These are phyloP conservation scores for Picathartes gymnocephalus DNA, from an alignment of 2,113 vertebrate genomes.

Conservation along the genomic window DNA sequence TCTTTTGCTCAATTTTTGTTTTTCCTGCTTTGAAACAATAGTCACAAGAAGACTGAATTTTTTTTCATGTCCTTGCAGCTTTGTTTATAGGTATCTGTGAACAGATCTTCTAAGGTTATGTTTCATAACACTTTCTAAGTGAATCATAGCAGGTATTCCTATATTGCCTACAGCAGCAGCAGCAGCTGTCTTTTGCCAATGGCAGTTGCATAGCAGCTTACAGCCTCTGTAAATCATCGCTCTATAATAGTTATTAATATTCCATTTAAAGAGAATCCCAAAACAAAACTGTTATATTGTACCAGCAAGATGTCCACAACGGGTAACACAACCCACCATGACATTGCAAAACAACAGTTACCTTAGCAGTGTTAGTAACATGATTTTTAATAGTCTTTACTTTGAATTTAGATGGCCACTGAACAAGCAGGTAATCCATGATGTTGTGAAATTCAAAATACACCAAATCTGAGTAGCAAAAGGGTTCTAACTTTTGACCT, in stretches of 20 bases:
- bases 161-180: slow-evolving; percentile 27
- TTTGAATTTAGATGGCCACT: neutral
- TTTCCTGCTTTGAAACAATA: neutral
- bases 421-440: neutral
- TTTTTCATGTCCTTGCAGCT: neutral
- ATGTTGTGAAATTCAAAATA: neutral
- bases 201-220: neutral
- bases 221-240: neutral
- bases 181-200: neutral
- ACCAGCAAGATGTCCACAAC: neutral
- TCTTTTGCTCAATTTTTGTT: neutral
- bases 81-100: neutral
- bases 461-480: neutral
- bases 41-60: neutral
- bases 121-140: slow-evolving; percentile 21
- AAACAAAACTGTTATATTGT: neutral
- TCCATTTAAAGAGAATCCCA: neutral
- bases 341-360: neutral
- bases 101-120: neutral
- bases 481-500: neutral
- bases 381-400: neutral
- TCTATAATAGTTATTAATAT: neutral
- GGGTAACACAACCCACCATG: neutral
- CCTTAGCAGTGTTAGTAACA: neutral
- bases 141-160: slow-evolving; percentile 28